A percentile compares a stretch with the other conserved stretches of the same genome.
Evolutionary conservation across 1,140 invertebrate genomes (phyloP).

Genomic region (Zaprionus gabonicus): DNA sequence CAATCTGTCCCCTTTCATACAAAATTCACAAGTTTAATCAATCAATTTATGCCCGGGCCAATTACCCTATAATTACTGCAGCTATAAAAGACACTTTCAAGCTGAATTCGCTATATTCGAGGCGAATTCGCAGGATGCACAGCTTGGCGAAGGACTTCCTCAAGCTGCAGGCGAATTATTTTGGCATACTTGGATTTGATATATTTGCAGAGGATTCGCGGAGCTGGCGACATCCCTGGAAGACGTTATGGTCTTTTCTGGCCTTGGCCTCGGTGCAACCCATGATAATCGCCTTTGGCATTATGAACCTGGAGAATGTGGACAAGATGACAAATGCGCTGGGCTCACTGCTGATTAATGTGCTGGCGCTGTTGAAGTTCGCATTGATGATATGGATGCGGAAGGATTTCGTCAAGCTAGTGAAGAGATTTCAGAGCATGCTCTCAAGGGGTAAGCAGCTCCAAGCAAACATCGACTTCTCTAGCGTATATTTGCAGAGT

Average conservation of each 20-base stretch:
- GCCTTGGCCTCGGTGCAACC: constrained; percentile 36
- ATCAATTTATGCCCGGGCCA: not conserved
- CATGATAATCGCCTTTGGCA: constrained; percentile 40
- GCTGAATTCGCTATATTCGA: not conserved
- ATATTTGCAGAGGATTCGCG: not conserved
- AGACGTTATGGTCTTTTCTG: constrained; percentile 22
- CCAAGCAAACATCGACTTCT: not conserved
- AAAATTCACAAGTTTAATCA: not conserved
- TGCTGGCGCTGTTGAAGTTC: constrained; percentile 51
- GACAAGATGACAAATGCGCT: constrained; percentile 47
- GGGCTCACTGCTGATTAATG: constrained; percentile 40
- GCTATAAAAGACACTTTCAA: not conserved
- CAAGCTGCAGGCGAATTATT: constrained; percentile 11
- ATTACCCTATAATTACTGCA: not conserved
- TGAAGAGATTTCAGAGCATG: constrained; percentile 27
- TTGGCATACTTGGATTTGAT: constrained; percentile 23
- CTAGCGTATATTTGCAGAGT: constrained; percentile 20
- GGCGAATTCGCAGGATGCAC: not conserved
- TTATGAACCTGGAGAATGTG: constrained; percentile 40
- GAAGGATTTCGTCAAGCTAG: constrained; percentile 28
- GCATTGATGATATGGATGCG: constrained; percentile 45
- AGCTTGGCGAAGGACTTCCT: constrained; percentile 15
- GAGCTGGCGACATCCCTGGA: constrained; percentile 45
- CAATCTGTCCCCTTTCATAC: not conserved
- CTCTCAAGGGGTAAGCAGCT: constrained; percentile 27